Evolutionary conservation across 2,888 invertebrate genomes (phyloP).

Genomic region (Volucella bombylans): DNA sequence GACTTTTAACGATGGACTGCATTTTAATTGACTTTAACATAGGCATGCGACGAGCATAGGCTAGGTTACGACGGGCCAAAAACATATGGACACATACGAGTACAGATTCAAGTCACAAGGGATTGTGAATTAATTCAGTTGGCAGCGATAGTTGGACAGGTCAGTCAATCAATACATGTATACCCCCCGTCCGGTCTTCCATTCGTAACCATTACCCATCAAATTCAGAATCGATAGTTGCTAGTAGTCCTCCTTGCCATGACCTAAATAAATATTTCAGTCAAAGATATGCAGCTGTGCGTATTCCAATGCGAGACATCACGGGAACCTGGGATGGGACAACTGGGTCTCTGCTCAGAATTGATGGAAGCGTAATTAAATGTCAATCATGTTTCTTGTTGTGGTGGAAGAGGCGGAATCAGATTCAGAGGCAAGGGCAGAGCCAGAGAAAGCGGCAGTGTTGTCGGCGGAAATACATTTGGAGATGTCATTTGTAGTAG

Average conservation of each 20-base stretch:
- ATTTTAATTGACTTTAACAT: conserved; percentile 69
- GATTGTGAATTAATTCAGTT: conserved; percentile 64
- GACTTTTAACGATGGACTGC: conserved; percentile 52
- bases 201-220: neutral
- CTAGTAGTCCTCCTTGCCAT: conserved; percentile 60
- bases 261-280: conserved; percentile 63
- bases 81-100: conserved; percentile 3
- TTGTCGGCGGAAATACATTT: conserved; percentile 24
- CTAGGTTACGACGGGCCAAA: neutral
- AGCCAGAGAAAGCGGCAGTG: conserved; percentile 1
- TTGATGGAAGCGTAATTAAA: conserved; percentile 70
- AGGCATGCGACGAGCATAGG: conserved; percentile 22
- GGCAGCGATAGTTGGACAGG: conserved; percentile 69
- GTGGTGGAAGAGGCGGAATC: no score
- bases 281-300: conserved; percentile 64
- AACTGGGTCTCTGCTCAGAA: conserved; percentile 4
- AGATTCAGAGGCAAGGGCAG: no score
- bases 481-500: conserved; percentile 44
- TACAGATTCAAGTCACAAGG: conserved; percentile 8
- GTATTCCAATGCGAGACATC: conserved; percentile 27
- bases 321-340: neutral
- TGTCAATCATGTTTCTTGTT: conserved; percentile 60
- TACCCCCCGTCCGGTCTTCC: neutral
- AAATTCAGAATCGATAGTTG: conserved; percentile 56
- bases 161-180: conserved; percentile 70